These are phyloP conservation scores for Steatornis caripensis DNA, from an alignment of 2,113 vertebrate genomes.

Conservation along the genomic window DNA sequence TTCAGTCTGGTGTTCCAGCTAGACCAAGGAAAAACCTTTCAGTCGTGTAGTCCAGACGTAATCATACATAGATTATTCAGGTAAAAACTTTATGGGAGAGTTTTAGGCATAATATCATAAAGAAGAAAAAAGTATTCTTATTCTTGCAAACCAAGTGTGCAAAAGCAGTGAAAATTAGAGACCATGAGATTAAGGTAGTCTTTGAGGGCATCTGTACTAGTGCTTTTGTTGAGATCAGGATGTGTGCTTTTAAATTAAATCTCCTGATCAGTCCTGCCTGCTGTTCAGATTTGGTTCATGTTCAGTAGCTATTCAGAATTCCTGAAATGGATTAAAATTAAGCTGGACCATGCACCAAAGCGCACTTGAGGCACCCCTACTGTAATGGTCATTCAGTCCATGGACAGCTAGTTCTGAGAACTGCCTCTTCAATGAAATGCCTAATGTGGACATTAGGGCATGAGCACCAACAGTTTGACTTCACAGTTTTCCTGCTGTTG, in stretches of 20 bases:
- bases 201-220: not conserved
- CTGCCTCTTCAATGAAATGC: not conserved
- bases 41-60: not conserved
- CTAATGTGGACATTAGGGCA: not conserved
- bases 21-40: not conserved
- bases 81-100: not conserved
- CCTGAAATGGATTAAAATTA: not conserved
- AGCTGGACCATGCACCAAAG: not conserved
- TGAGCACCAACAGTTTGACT: not conserved
- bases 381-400: not conserved
- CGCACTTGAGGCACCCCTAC: not conserved
- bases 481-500: not conserved
- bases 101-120: not conserved
- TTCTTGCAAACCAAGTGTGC: not conserved
- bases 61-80: not conserved
- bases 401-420: not conserved
- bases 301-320: not conserved
- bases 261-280: rapidly evolving
- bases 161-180: not conserved
- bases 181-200: not conserved
- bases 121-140: not conserved
- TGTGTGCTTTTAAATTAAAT: not conserved
- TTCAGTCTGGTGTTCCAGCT: not conserved
- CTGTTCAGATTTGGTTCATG: not conserved
- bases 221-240: not conserved